Evolutionary conservation across 2,888 invertebrate genomes (phyloP), one percentile per base, ranked within the genome.

Genomic region (Stegophylla sp.): DNA sequence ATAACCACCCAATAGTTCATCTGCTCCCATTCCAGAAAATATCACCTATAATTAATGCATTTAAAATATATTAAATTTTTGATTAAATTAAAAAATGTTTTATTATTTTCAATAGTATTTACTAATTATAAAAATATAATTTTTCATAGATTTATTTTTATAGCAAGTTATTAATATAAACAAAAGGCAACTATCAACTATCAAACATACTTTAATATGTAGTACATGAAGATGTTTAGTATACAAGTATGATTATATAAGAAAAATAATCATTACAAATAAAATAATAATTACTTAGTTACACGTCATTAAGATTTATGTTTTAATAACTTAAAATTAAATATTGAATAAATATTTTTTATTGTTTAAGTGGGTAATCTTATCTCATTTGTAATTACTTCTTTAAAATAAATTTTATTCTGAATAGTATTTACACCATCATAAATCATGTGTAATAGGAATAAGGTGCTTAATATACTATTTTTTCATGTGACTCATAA

Each of bases 1-100:
- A 86, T 98, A 98, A 1, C 98, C 98, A 71, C 95, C 97, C 86
- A 98, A 93, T 83, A 98, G 89, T 88, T 99, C 99, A 89, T 99
- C 99, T 0, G 98, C 98, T 10, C 98, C 98, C 88, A 95, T 95
- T 51, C 98, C 98, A 84, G 94, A 88, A 83, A 97, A 86, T 82
- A 96, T 87, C 26, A 96, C 90, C 93, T 94, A 84, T 26, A 86
- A 85, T 82, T 83, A 48, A 5, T 3, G 34, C 7, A 7, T 34
- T 34, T 34, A 34, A 34, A 34, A 34, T 34, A 34, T 34, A 34
- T 34, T 34, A 34, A 7, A 5, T 34, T 34, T 34, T 34, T 34
- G 34, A 34, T 34, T 5, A 34, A 34, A 34, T 34, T 34, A 3
- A 34, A 34, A 34, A 34, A 34, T 34, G 3, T 5, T 34, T 34